Base-by-base conservation (phyloP, 2,113 vertebrate species). In the Oncorhynchus clarkii region DNA sequence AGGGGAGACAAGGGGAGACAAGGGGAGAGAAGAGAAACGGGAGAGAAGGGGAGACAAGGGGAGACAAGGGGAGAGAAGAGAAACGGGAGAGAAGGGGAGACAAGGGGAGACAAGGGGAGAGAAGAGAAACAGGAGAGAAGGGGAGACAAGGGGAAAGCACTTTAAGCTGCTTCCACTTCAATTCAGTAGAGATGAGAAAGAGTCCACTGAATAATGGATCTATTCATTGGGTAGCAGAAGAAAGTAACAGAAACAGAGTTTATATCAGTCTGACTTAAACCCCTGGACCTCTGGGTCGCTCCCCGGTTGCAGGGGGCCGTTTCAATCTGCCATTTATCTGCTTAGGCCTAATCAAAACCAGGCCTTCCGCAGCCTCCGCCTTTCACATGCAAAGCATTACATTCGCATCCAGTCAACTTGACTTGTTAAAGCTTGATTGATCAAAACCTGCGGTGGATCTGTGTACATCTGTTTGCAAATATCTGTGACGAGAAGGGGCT, bases 381-480 rank as follows among this genome's bases (percentile, higher is more conserved):
- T 90, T 94, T 94, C 90, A 87, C 87, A 93, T 93, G 92, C 92
- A 91, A 93, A 93, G 80, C 70, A 76, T 80, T 82, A 93, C 92
- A 93, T 92, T 94, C 87, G 87, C 84, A 89, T 91, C 88, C 65
- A 90, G 92, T 94, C 93, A 92, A 93, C 90, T 94, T 92, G 90
- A 94, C 92, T 94, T 93, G 92, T 93, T 94, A 90, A 94, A 83
- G 92, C 91, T 88, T 93, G 93, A 93, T 88, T 92, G 92, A 94
- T 94, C 92, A 93, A 92, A 87, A 85, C 67, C 80, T 59, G 62
- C 27, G 4, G 85, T 34, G 68, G 57, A 62, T 73, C 74, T 77
- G 74, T 29, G 62, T 26, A 87, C 93, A 94, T 94, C 93, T 94
- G 93, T 94, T 94, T 94, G 93, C 93, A 94, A 94, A 94, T 94